Base-by-base conservation (phyloP, 2,113 vertebrate genomes). In the Nicator chloris region DNA sequence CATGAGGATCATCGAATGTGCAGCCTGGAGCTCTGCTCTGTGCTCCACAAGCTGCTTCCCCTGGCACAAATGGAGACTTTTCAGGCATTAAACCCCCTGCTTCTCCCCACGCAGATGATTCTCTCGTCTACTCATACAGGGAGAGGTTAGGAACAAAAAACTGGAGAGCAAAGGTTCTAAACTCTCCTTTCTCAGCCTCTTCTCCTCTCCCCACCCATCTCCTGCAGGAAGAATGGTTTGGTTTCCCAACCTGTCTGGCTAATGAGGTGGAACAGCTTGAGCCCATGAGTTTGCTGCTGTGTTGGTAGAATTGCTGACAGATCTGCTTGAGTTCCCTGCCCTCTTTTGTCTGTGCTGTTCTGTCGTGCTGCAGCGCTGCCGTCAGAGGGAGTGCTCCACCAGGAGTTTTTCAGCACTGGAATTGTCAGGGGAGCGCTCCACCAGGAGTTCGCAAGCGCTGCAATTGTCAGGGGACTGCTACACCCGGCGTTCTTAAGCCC, bases 261-360 rank as follows among this genome's bases (percentile, higher is more conserved):
- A 26, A 53, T 39, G 93, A 71, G n/a, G 39, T 19, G 80, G 47
- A 90, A 16, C 86, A 71, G 77, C 83, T 82, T 50, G 94, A 95
- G 96, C 91, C 95, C 95, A 93, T 95, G 95, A 95, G 91, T 93
- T 95, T 90, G 90, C 76, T 50, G 76, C 80, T 72, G 86, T 93
- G 94, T 96, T 80, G 56, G 26, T 73, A 7, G 82, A 70, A 11
- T 73, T n/a, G 91, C 88, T 96, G 82, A 18, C 70, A 65, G 86
- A 35, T 84, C 72, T 72, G 73, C 92, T 79, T 35, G 26, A 86
- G 92, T 72, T 39, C 82, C 68, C 57, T 88, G 87, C 78, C 76
- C 82, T 71, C 56, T 57, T 54, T 31, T 84, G 86, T 90, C 56
- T 37, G n/a, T 57, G 7, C 15, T 76, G 59, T 33, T n/a, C 42